Evolutionary conservation across 2,888 invertebrate genomes (phyloP), one percentile per base, ranked within the genome.

Genomic region (Anthophora plumipes): DNA sequence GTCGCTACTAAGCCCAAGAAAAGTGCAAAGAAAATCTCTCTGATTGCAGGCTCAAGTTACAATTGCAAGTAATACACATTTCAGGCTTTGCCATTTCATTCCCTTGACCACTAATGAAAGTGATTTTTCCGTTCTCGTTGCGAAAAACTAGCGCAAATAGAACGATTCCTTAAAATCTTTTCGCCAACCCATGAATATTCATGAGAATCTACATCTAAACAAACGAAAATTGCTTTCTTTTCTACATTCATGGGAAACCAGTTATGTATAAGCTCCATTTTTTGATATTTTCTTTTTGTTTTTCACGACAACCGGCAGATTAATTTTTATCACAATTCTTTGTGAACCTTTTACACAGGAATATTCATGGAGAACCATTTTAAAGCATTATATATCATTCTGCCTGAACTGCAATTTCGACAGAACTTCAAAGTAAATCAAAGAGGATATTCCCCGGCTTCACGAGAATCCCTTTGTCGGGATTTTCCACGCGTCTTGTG

Each of bases 1-100:
- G 5, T 22, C 9, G 20, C 37, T 25, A 22, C 31, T 25, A 31
- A 66, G 43, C 17, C 9, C 17, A 25, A 37, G 20, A 31, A 54
- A 37, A 66, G 52, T 52, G 37, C 66, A 41, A 71, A 43, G 43
- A 43, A 71, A 31, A 41, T 67, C 54, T 31, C 46, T 37, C 5
- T 67, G 60, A 69, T 69, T 60, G 54, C 43, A 54, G 43, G 66
- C 52, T 71, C 43, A 37, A 54, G 59, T 48, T 59, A 69, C 57
- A 57, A 43, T 59, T 37, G 46, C 46, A 59, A 48, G 37, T 52
- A 67, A 67, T 55, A 55, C 55, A 43, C 37, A 22, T 43, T 25
- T 43, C 12, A 25, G 37, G 22, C 22, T n/a, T 54, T 12, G 4
- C 37, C 52, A 55, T 72, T 46, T 37, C 67, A n/a, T 69, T 37